Conservation (phyloP, 2,113 vertebrate species). For the Oncorhynchus clarkii region DNA sequence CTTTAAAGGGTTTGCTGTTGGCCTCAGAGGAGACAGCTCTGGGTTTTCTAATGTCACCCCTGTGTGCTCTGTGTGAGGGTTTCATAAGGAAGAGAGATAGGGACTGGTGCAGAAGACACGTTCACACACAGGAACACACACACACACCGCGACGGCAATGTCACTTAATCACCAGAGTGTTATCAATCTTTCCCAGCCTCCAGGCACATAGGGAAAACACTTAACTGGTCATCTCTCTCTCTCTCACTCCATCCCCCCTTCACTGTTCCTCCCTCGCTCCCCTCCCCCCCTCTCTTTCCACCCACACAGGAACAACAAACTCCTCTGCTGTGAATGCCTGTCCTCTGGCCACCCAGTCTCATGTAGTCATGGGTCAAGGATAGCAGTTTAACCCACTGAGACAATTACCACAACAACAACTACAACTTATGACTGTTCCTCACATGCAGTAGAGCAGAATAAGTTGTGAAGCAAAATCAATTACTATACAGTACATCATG, state of each 20-base stretch:
- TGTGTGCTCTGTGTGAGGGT: conserved; percentile 11
- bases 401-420: conserved; percentile 1
- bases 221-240: not conserved
- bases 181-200: conserved; percentile 28
- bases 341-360: not conserved
- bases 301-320: not conserved
- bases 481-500: too few relatives aligned
- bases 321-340: not conserved
- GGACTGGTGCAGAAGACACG: conserved; percentile 3
- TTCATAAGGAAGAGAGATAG: not conserved
- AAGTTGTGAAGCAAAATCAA: too few relatives aligned
- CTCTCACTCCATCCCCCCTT: not conserved
- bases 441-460: not conserved
- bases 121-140: not conserved
- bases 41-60: not conserved
- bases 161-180: conserved; percentile 22
- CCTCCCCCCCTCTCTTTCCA: not conserved
- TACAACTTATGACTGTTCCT: not conserved
- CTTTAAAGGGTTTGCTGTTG: conserved; percentile 10
- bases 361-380: not conserved
- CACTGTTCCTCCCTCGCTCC: not conserved
- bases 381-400: not conserved
- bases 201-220: not conserved
- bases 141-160: conserved; percentile 4
- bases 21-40: not conserved